Evolutionary conservation across 2,797 vertebrate genomes (phyloP).

Genomic region (Pangasius sanitwongsei): DNA sequence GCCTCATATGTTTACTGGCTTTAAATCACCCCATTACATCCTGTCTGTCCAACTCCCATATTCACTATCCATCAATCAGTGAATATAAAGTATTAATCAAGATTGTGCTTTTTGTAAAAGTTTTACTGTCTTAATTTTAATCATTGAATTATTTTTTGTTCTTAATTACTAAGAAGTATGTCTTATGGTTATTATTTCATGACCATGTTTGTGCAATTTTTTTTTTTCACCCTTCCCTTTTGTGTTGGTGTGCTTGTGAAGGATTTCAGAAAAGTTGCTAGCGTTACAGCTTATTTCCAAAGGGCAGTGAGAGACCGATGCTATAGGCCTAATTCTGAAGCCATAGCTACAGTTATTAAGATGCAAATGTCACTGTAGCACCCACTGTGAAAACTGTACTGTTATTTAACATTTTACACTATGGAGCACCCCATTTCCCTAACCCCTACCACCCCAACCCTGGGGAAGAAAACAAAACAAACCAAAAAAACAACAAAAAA

Average conservation of each 20-base stretch:
- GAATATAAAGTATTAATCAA: slow-evolving; percentile 63
- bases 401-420: slow-evolving; percentile 30
- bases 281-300: slow-evolving; percentile 27
- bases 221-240: slow-evolving; percentile 32
- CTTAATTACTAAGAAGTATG: slow-evolving; percentile 75
- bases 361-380: background rate
- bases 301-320: slow-evolving; percentile 1
- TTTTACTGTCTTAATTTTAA: slow-evolving; percentile 61
- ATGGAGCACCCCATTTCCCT: slow-evolving; percentile 12
- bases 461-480: background rate
- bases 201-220: slow-evolving; percentile 76
- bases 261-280: slow-evolving; percentile 40
- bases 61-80: slow-evolving; percentile 59
- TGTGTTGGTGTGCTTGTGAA: slow-evolving; percentile 53
- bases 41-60: slow-evolving; percentile 46
- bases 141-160: slow-evolving; percentile 66
- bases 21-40: slow-evolving; percentile 20
- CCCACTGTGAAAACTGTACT: slow-evolving; percentile 38
- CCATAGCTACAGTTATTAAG: background rate
- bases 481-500: background rate
- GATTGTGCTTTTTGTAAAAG: slow-evolving; percentile 85
- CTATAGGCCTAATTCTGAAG: background rate
- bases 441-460: background rate
- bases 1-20: background rate
- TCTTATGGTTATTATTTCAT: slow-evolving; percentile 72